Percentiles rank a stretch among this genome's conserved stretches.
phyloP scores from a whole-genome alignment of 2,888 invertebrate species.

The Thelaira solivaga region DNA sequence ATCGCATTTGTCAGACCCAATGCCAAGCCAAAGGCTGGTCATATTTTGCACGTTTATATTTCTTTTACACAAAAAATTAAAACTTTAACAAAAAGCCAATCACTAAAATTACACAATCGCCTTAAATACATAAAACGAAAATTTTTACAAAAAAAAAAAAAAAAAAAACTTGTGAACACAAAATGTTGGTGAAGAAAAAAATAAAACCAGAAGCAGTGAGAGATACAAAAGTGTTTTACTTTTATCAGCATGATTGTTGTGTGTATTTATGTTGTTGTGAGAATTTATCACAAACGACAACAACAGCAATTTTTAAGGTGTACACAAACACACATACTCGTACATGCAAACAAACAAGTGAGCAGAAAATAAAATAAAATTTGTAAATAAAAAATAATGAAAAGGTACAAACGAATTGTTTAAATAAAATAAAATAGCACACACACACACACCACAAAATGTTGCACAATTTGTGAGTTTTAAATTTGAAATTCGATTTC shows the following conservation, averaged over 20 bases:
- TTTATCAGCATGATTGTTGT: slow-evolving; percentile 49
- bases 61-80: slow-evolving; percentile 26
- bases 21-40: no score
- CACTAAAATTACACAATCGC: slow-evolving; percentile 32
- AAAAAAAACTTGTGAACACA: not conserved
- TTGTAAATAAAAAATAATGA: not conserved
- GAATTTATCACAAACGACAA: slow-evolving; percentile 17
- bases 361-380: not conserved
- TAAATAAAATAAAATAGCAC: not conserved
- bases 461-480: slow-evolving; percentile 22
- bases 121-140: no score
- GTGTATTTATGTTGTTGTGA: no score
- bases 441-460: slow-evolving; percentile 4
- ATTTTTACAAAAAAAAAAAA: slow-evolving; percentile 9
- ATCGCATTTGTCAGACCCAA: no score
- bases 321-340: not conserved
- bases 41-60: no score
- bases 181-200: not conserved
- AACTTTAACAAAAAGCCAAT: slow-evolving; percentile 17
- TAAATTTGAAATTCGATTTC: slow-evolving; percentile 6
- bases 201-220: no score
- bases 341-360: not conserved
- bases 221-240: no score
- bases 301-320: slow-evolving; percentile 22
- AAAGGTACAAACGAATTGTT: slow-evolving; percentile 7